A percentile compares a stretch with the other conserved stretches of the same genome.
Conservation (phyloP, 2,113 vertebrate genomes). For the Sula dactylatra region DNA sequence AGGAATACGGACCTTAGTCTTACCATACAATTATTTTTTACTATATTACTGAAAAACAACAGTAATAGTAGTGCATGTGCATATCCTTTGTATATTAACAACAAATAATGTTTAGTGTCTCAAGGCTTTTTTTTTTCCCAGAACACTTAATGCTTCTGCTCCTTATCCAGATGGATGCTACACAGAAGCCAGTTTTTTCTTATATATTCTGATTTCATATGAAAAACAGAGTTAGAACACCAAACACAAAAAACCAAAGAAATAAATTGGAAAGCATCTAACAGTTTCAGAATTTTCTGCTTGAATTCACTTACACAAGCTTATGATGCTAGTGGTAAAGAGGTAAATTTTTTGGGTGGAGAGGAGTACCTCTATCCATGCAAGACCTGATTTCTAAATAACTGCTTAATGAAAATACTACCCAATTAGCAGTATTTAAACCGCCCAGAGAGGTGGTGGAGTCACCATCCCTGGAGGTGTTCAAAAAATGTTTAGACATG, state of each 20-base stretch:
- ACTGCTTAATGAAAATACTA: background rate
- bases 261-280: background rate
- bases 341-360: background rate
- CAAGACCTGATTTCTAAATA: background rate
- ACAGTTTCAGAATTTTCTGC: background rate
- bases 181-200: background rate
- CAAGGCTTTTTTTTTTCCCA: background rate
- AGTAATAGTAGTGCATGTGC: background rate
- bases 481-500: too few species aligned
- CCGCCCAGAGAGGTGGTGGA: too few species aligned
- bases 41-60: background rate
- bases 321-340: background rate
- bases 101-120: background rate
- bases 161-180: background rate
- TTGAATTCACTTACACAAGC: background rate
- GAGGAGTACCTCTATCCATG: background rate
- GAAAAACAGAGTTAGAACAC: background rate
- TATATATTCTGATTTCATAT: background rate
- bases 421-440: background rate
- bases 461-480: too few species aligned
- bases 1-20: background rate
- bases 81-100: background rate
- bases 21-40: background rate
- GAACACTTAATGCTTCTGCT: background rate
- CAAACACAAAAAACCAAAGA: background rate